Percentiles rank a stretch among this genome's conserved stretches.
phyloP scores from a whole-genome alignment of 2,113 vertebrate species.

The human region GRCh38 chr11:117020001-117020500 shows the following conservation, averaged over 20 bases:
- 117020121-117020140: conserved; percentile 39
- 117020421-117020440: not conserved
- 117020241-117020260: fast-evolving
- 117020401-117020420: not conserved
- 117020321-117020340: not conserved
- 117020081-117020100: not conserved
- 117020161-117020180: not conserved
- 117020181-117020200: not conserved
- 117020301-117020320: not conserved
- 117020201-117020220: not conserved
- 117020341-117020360: not conserved
- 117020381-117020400: not conserved
- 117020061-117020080: conserved; percentile 25
- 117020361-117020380: not conserved
- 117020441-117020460: not conserved
- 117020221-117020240: not conserved
- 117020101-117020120: conserved; percentile 13
- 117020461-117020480: not conserved
- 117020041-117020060: conserved; percentile 6
- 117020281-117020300: not conserved
- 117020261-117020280: not conserved
- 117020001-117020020: conserved; percentile 13
- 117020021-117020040: not conserved
- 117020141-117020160: not conserved
- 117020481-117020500: not conserved